Evolutionary conservation across 2,113 vertebrate genomes (phyloP).

Genomic region (Dromiciops gliroides): DNA sequence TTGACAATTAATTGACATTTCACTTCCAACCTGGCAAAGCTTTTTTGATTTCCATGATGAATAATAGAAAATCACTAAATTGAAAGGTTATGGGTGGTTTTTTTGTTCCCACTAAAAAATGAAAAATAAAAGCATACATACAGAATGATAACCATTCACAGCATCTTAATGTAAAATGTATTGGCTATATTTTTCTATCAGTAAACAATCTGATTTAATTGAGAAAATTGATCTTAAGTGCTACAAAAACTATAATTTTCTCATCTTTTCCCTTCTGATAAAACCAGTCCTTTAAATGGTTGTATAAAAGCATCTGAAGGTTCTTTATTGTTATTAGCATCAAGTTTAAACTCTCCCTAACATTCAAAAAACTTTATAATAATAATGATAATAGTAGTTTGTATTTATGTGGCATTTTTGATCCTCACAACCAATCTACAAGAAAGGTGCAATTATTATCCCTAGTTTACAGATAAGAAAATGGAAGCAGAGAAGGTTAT

Average conservation of each 20-base stretch:
- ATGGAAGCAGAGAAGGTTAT: neutral
- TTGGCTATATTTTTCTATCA: accelerated
- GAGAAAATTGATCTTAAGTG: accelerated
- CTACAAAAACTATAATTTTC: accelerated
- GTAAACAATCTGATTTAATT: accelerated
- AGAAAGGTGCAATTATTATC: neutral
- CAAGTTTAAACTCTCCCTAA: neutral
- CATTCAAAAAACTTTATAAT: neutral
- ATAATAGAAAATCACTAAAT: slow-evolving; percentile 63
- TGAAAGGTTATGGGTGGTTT: slow-evolving; percentile 41
- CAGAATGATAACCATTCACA: neutral
- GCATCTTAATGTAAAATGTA: neutral
- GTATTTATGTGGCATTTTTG: neutral
- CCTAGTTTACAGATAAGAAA: neutral
- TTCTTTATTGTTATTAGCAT: neutral
- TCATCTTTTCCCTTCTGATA: neutral
- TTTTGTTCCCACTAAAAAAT: slow-evolving; percentile 38
- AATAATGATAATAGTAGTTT: neutral
- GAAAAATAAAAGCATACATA: neutral
- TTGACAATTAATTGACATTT: slow-evolving; percentile 85
- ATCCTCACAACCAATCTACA: neutral
- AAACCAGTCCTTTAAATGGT: neutral
- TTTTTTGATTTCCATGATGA: slow-evolving; percentile 66
- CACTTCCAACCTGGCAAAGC: slow-evolving; percentile 78
- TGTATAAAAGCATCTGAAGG: neutral